Evolutionary conservation across 2,797 vertebrate genomes (phyloP), one percentile per base, ranked within the genome.

Genomic region (Mormyrus hasselquistii): DNA sequence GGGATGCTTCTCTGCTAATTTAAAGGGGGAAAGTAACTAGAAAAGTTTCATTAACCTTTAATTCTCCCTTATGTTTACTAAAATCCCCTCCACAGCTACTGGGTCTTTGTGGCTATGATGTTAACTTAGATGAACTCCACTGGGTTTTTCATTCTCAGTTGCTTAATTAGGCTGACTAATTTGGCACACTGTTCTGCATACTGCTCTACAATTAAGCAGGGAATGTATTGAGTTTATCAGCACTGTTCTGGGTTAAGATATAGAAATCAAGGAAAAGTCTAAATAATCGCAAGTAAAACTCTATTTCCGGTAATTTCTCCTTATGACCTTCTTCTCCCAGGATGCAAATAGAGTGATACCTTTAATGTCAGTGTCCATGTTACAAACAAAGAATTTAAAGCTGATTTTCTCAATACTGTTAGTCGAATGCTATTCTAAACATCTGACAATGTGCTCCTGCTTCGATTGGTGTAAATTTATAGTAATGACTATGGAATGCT

Each of bases 91-190:
- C 52, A 85, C 79, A 89, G 89, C 73, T 87, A 73, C 7, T 82
- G 84, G 88, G 87, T 89, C 59, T 88, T 89, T 25, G 73, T 87
- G 85, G 88, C 90, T 76, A 59, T 87, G 85, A 91, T 91, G 92
- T 91, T 89, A 90, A 90, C 88, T 57, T 44, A 50, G 76, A 90
- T 89, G 29, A 57, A 57, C 38, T 90, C 90, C 85, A 47, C 52
- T 88, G 90, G 89, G 83, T 87, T 73, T 89, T 90, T 57, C 6
- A 87, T 47, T 91, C 90, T 90, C 88, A 52, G 89, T 89, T 65
- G 73, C 88, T 73, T 91, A 92, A 93, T 93, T 92, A 91, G 90
- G 29, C 50, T 85, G 88, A 90, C 90, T 90, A 85, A 92, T 91
- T 90, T 90, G 89, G 87, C 89, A 90, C 88, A 79, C 55, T 90